Percentiles rank a stretch among this genome's conserved stretches.
Conservation (phyloP, 1,140 invertebrate species). For the Hylaeus anthracinus region DNA sequence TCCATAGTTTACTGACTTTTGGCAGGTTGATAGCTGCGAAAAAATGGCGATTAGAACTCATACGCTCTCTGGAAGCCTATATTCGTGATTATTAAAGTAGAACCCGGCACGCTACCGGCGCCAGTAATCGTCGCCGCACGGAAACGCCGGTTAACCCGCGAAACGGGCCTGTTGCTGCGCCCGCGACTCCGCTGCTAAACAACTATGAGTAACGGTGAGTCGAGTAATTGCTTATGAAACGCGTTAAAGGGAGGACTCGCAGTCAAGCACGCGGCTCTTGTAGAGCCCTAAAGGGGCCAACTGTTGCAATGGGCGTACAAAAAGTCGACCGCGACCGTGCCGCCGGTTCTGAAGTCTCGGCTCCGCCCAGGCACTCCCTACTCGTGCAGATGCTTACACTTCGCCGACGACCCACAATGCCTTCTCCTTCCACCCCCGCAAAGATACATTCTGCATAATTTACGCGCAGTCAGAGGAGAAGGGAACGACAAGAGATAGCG, state of each 20-base stretch:
- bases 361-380: slow-evolving; percentile 57
- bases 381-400: slow-evolving; percentile 59
- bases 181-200: neutral
- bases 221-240: slow-evolving; percentile 66
- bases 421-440: slow-evolving; percentile 39
- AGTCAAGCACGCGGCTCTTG: slow-evolving; percentile 58
- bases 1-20: too few relatives aligned
- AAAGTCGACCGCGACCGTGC: slow-evolving; percentile 65
- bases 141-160: neutral
- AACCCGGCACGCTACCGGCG: too few relatives aligned
- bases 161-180: slow-evolving; percentile 17
- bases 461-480: slow-evolving; percentile 38
- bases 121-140: too few relatives aligned
- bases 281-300: slow-evolving; percentile 73
- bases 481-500: slow-evolving; percentile 26
- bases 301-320: slow-evolving; percentile 72
- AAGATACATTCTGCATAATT: slow-evolving; percentile 64
- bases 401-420: slow-evolving; percentile 61
- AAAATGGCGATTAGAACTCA: neutral
- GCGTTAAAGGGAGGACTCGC: slow-evolving; percentile 62
- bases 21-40: neutral
- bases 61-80: neutral
- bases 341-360: slow-evolving; percentile 52
- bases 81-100: too few relatives aligned
- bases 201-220: slow-evolving; percentile 23